These are phyloP conservation scores for Grantiella picta DNA, from an alignment of 2,113 vertebrate genomes.

Conservation along the genomic window DNA sequence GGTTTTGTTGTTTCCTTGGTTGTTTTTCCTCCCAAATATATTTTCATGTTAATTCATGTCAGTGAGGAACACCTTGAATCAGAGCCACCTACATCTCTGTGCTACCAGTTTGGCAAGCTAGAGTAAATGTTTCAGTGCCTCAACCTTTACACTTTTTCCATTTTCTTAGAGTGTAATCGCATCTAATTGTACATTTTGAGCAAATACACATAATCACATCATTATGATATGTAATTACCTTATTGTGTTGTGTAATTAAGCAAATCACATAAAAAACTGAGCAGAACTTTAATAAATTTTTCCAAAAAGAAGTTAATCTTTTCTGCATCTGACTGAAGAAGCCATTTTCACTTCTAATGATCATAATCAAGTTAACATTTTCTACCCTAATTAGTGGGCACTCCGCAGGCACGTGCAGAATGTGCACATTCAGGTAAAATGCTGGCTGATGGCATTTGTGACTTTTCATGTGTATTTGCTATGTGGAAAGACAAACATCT, in stretches of 20 bases:
- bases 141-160: not conserved
- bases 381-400: not conserved
- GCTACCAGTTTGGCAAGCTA: not conserved
- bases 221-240: conserved; percentile 52
- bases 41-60: not conserved
- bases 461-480: not conserved
- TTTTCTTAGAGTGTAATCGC: conserved; percentile 39
- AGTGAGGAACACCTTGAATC: not conserved
- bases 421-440: not conserved
- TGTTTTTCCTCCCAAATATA: not conserved
- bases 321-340: not conserved
- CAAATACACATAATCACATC: conserved; percentile 52
- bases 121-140: not conserved
- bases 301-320: conserved; percentile 33
- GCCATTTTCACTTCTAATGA: conserved; percentile 10
- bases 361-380: conserved; percentile 26
- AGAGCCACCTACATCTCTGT: not conserved
- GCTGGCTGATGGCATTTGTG: not conserved
- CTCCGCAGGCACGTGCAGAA: not conserved
- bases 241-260: conserved; percentile 51
- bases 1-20: not conserved
- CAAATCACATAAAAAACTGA: conserved; percentile 44
- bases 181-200: conserved; percentile 46
- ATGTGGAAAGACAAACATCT: not conserved
- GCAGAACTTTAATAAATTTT: conserved; percentile 39